Evolutionary conservation across 2,888 invertebrate genomes (phyloP), one percentile per base, ranked within the genome.

Genomic region (Aphodius granarius): DNA sequence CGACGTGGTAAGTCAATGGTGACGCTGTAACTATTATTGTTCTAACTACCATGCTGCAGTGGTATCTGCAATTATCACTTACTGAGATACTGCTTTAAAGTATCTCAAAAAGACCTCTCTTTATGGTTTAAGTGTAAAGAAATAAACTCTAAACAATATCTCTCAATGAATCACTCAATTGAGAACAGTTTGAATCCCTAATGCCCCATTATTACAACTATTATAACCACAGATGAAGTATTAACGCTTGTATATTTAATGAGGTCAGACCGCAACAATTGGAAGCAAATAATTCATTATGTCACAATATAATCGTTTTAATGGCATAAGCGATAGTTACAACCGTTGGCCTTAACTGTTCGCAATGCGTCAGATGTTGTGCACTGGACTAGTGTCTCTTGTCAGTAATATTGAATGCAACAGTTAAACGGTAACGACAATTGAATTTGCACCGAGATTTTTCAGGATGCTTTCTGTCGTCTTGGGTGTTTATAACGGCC

Each of bases 1-100:
- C 82, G 89, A 91, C 84, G 93, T 93, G 85, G 68, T 68, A 68
- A 87, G 87, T 86, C 78, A 62, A 73, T 43, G 43, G 43, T 43
- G 43, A 43, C 6, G 43, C 13, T 43, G 43, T 3, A 43, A 43
- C 13, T 43, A n/a, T n/a, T n/a, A n/a, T n/a, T n/a, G n/a, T n/a
- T n/a, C n/a, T n/a, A n/a, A n/a, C n/a, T n/a, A n/a, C n/a, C n/a
- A n/a, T n/a, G n/a, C n/a, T n/a, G n/a, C n/a, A n/a, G 43, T 43
- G 43, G 43, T 3, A 43, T 13, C 43, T 43, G 13, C n/a, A n/a
- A n/a, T n/a, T n/a, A n/a, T n/a, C n/a, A n/a, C n/a, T n/a, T n/a
- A n/a, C n/a, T n/a, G n/a, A n/a, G n/a, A n/a, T n/a, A n/a, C n/a
- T n/a, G n/a, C n/a, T n/a, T n/a, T n/a, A n/a, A n/a, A n/a, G n/a